Evolutionary conservation across 2,888 invertebrate species (phyloP).

Genomic region (Eupithecia insigniata): DNA sequence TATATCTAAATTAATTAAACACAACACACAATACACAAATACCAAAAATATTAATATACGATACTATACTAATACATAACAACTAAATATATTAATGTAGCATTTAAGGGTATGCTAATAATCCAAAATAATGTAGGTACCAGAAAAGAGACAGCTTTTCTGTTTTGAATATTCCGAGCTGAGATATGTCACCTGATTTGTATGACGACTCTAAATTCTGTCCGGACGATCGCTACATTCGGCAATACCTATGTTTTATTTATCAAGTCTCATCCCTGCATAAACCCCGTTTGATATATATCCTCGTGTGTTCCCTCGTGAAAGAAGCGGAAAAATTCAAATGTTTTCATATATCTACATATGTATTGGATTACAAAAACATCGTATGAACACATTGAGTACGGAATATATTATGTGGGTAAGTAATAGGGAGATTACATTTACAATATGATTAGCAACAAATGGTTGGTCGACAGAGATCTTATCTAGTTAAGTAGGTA

Average conservation of each 20-base stretch:
- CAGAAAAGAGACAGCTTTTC: not conserved
- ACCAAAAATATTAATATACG: too few species aligned
- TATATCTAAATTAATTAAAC: too few species aligned
- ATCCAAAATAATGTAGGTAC: too few species aligned
- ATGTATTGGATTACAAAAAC: not conserved
- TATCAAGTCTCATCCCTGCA: slow-evolving; percentile 27
- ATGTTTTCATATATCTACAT: not conserved
- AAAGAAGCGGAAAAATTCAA: slow-evolving; percentile 12
- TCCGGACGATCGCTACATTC: slow-evolving; percentile 20
- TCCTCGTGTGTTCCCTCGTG: slow-evolving; percentile 20
- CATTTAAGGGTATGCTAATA: too few species aligned
- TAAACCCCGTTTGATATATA: slow-evolving; percentile 17
- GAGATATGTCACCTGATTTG: slow-evolving; percentile 8
- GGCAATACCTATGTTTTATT: slow-evolving; percentile 29
- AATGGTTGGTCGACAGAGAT: slow-evolving; percentile 2
- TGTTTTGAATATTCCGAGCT: not conserved
- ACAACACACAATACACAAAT: too few species aligned
- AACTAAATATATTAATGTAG: too few species aligned
- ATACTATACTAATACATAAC: too few species aligned
- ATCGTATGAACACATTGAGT: not conserved
- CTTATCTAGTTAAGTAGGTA: slow-evolving; percentile 10
- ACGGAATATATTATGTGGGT: not conserved
- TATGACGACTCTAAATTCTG: slow-evolving; percentile 19
- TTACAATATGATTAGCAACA: slow-evolving; percentile 9
- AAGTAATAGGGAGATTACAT: not conserved